phyloP scores from a whole-genome alignment of 2,888 invertebrate species.

The Caenorhabditis becei region DNA sequence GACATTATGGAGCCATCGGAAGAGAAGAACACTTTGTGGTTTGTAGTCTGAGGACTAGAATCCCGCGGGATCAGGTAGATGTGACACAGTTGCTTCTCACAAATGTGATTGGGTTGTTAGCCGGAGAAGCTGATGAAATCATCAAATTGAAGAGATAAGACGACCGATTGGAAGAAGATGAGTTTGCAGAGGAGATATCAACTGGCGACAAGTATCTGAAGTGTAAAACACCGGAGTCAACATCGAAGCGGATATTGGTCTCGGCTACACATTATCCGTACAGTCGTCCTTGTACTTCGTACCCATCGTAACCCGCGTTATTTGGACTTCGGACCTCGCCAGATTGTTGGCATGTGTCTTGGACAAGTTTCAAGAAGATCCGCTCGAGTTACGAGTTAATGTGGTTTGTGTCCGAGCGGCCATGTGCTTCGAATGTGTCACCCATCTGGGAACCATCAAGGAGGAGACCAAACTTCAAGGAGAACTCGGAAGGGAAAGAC shows the following conservation, averaged over 20 bases:
- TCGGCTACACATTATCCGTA: too few relatives aligned
- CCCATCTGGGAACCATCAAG: constrained; percentile 23
- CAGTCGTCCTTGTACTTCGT: too few relatives aligned
- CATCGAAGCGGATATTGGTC: not conserved
- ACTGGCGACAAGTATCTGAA: not conserved
- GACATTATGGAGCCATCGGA: constrained; percentile 21
- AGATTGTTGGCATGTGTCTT: not conserved
- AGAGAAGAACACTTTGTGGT: not conserved
- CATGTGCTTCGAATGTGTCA: constrained; percentile 44
- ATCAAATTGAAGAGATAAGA: constrained; percentile 18
- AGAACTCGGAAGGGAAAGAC: not conserved
- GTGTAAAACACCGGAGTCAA: not conserved
- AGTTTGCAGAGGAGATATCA: constrained; percentile 4
- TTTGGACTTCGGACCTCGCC: not conserved
- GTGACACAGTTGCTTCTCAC: not conserved
- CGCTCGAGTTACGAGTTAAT: constrained; percentile 18
- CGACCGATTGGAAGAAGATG: not conserved
- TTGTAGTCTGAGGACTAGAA: constrained; percentile 22
- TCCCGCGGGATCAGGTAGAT: too few relatives aligned
- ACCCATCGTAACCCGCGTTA: too few relatives aligned
- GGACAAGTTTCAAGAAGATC: not conserved
- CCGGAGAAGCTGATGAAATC: constrained; percentile 14
- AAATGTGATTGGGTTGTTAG: constrained; percentile 11
- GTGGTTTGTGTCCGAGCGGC: constrained; percentile 13
- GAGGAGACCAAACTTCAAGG: constrained; percentile 26